Evolutionary conservation across 2,113 vertebrate genomes (phyloP), one percentile per base, ranked within the genome.

Genomic region (Diphyllodes magnificus): DNA sequence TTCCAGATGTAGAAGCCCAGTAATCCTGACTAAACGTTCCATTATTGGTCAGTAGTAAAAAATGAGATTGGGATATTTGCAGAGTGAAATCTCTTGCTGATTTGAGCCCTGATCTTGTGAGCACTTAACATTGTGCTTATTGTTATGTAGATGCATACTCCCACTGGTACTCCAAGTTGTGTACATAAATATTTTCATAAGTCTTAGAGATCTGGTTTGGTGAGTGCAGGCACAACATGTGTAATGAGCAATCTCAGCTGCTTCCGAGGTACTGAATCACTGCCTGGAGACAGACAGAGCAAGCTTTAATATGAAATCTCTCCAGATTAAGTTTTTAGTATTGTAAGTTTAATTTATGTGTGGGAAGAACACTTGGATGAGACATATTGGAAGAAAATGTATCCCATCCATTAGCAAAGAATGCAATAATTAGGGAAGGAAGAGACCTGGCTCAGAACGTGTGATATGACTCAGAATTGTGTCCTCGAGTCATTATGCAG

Each of bases 401-500:
- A 82, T 68, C 65, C 71, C 76, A 92, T 88, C 90, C 88, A 88
- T 94, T 97, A 96, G 82, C 86, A 83, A 90, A 90, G 83, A 96
- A 96, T 84, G 73, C 65, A 72, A 30, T 94, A 92, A 95, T 94
- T 94, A 93, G 82, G 39, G 57, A 45, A 17, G 90, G 86, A 95
- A 93, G 76, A 88, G 61, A 90, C 68, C 88, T 83, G 64, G 78
- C 68, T 94, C 83, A 10, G 68, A 94, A 80, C 0, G 8, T 90
- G 85, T 79, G 90, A 66, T 92, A 33, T 33, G 88, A 63, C 51
- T 95, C 68, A 24, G 90, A 95, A 80, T 78, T 90, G 51, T 94
- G 82, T 95, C 75, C 93, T 86, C n/a, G 4, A 96, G 88, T 94
- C 94, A 90, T 93, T 96, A 92, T 94, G 94, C 92, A 94, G 86